Conservation (phyloP, 2,113 vertebrate species). For the Abramis brama region DNA sequence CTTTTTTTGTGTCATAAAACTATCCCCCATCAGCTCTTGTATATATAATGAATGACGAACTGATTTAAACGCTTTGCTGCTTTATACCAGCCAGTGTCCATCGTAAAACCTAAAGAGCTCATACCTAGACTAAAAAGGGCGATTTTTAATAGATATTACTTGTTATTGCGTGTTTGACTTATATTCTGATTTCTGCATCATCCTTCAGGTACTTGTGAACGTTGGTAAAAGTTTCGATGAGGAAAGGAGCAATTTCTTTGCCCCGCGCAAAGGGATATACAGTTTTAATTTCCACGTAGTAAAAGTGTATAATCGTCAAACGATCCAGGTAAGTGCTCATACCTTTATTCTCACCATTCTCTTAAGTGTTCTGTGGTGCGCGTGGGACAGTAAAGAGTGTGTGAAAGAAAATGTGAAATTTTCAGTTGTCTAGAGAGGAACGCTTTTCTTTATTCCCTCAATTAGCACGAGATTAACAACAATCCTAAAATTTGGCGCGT, state of each 20-base stretch:
- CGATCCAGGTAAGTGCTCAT: slow-evolving; percentile 87
- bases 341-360: background rate
- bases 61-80: background rate
- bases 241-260: slow-evolving; percentile 93
- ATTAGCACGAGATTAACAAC: slow-evolving; percentile 16
- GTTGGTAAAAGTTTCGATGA: slow-evolving; percentile 93
- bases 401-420: background rate
- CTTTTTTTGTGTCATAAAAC: slow-evolving; percentile 61
- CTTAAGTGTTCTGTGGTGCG: background rate
- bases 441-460: background rate
- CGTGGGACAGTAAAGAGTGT: background rate
- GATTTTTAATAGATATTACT: background rate
- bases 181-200: slow-evolving; percentile 36
- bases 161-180: background rate
- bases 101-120: background rate
- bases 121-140: background rate
- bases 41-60: background rate
- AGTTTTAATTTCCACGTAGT: slow-evolving; percentile 99
- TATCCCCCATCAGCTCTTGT: background rate
- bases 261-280: slow-evolving; percentile 97
- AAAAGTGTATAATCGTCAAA: slow-evolving; percentile 98
- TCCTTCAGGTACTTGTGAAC: slow-evolving; percentile 89
- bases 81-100: background rate
- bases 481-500: background rate
- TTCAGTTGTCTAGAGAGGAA: background rate